Base-by-base conservation (phyloP, 2,888 invertebrate species). In the Cataglyphis cursor region DNA sequence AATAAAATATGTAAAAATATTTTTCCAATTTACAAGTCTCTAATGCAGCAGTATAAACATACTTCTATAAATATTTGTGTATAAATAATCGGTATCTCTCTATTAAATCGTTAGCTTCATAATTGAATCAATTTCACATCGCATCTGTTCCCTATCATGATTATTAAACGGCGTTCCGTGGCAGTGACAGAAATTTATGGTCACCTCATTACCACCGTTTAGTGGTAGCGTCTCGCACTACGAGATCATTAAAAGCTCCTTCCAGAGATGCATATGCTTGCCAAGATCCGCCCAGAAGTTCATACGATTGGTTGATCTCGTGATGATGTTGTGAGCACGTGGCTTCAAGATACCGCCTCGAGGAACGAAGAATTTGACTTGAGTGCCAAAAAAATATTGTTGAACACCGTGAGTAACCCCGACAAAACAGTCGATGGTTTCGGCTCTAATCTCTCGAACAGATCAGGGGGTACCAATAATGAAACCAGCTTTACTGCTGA, bases 231-330 rank as follows among this genome's bases (percentile, higher is more conserved):
- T 91, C 91, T 82, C 87, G 85, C 89, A 89, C 80, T 91, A 92
- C 92, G 91, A 92, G 92, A 93, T 93, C 91, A 92, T 92, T 92
- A 91, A 90, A 90, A 89, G 87, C 85, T 91, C 85, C 89, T 89
- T 84, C 89, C 84, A 85, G 89, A 90, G 84, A 86, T 87, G 87
- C 91, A 91, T 90, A 91, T 91, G 91, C 88, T 90, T 93, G 94
- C 94, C 94, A 94, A 94, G 94, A 90, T 90, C 92, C 94, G 94
- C 94, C 94, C 94, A 93, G 85, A 81, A 80, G 85, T 70, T 54
- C 57, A 59, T 81, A 68, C 86, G 90, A 94, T 94, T 94, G 94
- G 94, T 86, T 78, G 83, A 61, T 38, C n/a, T n/a, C 5, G 51
- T 68, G 64, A 82, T 90, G 92, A 93, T 93, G 94, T 93, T 84